These are phyloP conservation scores for Beaufortia kweichowensis DNA, from an alignment of 2,113 vertebrate species.

Conservation along the genomic window DNA sequence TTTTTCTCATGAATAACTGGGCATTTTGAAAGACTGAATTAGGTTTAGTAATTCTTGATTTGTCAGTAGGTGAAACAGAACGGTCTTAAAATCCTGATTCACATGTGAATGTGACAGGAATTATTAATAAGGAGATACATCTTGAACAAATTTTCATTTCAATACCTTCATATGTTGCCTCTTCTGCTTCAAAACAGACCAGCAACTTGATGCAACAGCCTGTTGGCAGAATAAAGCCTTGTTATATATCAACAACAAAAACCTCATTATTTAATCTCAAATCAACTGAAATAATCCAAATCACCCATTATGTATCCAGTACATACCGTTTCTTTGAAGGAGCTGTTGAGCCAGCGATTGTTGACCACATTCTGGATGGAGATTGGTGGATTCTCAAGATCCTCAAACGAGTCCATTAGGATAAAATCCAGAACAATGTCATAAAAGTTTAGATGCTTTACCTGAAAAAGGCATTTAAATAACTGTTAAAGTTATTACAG, in stretches of 20 bases:
- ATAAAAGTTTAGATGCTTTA: conserved; percentile 94
- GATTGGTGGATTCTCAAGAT: conserved; percentile 94
- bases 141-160: too few relatives aligned
- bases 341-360: conserved; percentile 94
- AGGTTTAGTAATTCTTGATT: too few relatives aligned
- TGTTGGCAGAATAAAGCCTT: conserved; percentile 57
- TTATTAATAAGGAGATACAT: too few relatives aligned
- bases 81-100: too few relatives aligned
- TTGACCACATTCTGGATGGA: conserved; percentile 95
- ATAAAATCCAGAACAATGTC: conserved; percentile 97
- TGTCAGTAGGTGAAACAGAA: too few relatives aligned
- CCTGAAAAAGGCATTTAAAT: conserved; percentile 66
- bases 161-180: conserved; percentile 91
- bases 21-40: background rate
- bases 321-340: conserved; percentile 96
- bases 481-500: too few relatives aligned
- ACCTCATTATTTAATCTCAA: background rate
- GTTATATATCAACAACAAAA: too few relatives aligned
- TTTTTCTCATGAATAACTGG: background rate
- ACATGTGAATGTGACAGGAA: too few relatives aligned
- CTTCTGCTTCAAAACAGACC: conserved; percentile 95
- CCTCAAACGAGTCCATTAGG: conserved; percentile 98
- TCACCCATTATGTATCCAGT: background rate
- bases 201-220: conserved; percentile 96
- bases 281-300: background rate